Evolutionary conservation across 2,113 vertebrate species (phyloP).

Genomic region (Mesembrinibis cayennensis): DNA sequence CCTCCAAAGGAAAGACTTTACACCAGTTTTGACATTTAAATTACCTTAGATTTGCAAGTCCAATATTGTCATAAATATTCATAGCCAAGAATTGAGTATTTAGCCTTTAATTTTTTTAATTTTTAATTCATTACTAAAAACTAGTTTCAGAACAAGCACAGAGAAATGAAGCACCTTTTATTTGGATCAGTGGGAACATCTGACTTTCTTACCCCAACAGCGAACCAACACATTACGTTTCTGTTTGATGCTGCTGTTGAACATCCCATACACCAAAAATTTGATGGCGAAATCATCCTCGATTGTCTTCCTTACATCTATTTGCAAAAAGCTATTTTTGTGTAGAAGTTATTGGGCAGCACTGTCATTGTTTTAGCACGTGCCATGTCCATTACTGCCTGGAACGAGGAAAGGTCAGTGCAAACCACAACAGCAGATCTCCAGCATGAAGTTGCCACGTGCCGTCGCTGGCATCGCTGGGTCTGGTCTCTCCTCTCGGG

Average conservation of each 20-base stretch:
- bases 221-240: accelerated
- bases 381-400: not conserved
- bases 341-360: accelerated
- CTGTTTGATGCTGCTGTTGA: not conserved
- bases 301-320: not conserved
- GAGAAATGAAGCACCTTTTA: not conserved
- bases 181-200: not conserved
- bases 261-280: not conserved
- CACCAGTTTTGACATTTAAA: slow-evolving; percentile 56
- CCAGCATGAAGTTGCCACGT: not conserved
- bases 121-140: not conserved
- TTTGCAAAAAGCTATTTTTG: not conserved
- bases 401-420: not conserved
- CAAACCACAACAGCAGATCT: not conserved
- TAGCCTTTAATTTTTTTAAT: not conserved
- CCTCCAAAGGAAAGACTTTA: slow-evolving; percentile 29
- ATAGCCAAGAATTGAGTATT: not conserved
- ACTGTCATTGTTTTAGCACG: not conserved
- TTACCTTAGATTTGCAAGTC: slow-evolving; percentile 66
- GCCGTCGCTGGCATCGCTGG: not conserved
- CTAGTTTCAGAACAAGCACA: not conserved
- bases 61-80: slow-evolving; percentile 58
- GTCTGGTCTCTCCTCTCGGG: not conserved
- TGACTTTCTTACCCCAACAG: not conserved
- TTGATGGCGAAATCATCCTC: not conserved